Conservation (phyloP, 2,888 invertebrate genomes). For the Idaea biselata region DNA sequence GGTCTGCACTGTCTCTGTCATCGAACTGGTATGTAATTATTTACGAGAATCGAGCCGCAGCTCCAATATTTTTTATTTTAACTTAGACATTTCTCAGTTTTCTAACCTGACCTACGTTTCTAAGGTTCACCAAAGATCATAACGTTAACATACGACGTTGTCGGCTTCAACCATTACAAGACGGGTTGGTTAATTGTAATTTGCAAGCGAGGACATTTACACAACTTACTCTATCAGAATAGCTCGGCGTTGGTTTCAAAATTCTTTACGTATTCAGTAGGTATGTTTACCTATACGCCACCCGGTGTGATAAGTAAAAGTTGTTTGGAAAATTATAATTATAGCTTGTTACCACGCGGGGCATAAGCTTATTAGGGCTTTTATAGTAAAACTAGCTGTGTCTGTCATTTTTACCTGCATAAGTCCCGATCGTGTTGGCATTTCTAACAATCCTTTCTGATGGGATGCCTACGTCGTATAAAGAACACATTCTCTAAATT, state of each 20-base stretch:
- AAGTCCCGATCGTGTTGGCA: too few species aligned
- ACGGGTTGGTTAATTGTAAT: slow-evolving; percentile 25
- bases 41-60: too few species aligned
- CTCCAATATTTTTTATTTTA: too few species aligned
- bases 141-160: slow-evolving; percentile 12
- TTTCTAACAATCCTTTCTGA: too few species aligned
- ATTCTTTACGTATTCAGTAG: slow-evolving; percentile 9
- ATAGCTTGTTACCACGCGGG: slow-evolving; percentile 3
- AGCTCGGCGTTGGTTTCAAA: slow-evolving; percentile 12
- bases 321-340: slow-evolving; percentile 16
- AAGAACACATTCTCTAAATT: too few species aligned
- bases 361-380: slow-evolving; percentile 5
- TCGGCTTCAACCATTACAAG: slow-evolving; percentile 19
- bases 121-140: neutral
- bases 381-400: too few species aligned
- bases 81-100: too few species aligned
- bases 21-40: too few species aligned
- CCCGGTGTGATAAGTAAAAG: slow-evolving; percentile 16
- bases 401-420: too few species aligned
- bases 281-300: slow-evolving; percentile 13
- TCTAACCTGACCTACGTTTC: neutral
- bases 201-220: slow-evolving; percentile 21
- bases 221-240: slow-evolving; percentile 21
- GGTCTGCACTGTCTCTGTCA: too few species aligned
- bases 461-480: too few species aligned